Evolutionary conservation across 1,140 invertebrate genomes (phyloP).

Genomic region (Neodiprion fabricii): DNA sequence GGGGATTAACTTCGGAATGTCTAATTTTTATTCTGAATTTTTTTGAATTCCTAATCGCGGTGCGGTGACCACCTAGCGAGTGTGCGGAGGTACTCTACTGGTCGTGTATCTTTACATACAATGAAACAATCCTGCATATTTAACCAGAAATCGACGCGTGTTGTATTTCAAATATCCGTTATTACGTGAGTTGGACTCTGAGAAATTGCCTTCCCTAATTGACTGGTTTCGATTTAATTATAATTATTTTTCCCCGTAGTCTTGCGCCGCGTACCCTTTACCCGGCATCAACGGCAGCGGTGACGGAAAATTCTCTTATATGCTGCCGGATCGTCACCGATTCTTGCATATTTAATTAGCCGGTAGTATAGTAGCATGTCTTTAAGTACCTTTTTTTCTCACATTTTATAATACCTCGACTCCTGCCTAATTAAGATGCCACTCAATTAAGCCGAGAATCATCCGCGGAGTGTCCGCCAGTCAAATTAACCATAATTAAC

Average conservation of each 20-base stretch:
- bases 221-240: background rate
- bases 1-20: background rate
- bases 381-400: no score
- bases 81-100: background rate
- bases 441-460: background rate
- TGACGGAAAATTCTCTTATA: background rate
- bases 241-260: background rate
- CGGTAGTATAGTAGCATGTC: background rate
- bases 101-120: no score
- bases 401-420: background rate
- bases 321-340: background rate
- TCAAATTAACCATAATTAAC: slow-evolving; percentile 1
- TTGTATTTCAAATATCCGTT: background rate
- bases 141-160: background rate
- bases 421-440: background rate
- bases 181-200: background rate
- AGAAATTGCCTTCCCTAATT: background rate
- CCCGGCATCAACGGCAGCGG: background rate
- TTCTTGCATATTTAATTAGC: background rate
- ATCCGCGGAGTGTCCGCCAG: background rate
- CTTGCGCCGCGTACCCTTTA: no score
- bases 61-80: background rate
- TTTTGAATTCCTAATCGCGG: background rate
- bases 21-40: background rate
- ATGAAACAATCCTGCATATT: background rate